A percentile compares a stretch with the other conserved stretches of the same genome.
phyloP scores from a whole-genome alignment of 1,140 invertebrate genomes.

The Eurosta solidaginis region DNA sequence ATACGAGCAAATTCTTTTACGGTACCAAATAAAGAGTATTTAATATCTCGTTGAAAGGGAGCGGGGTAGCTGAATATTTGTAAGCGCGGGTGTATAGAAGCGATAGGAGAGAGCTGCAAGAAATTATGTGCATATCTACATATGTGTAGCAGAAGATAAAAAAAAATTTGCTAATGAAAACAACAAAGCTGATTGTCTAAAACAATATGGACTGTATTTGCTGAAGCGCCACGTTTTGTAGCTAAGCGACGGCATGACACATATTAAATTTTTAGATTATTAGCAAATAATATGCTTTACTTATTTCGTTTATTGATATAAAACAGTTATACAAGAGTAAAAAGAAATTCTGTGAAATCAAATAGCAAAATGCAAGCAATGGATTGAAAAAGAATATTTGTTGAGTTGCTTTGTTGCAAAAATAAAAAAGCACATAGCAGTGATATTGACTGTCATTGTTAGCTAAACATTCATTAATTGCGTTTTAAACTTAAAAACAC shows the following conservation, averaged over 20 bases:
- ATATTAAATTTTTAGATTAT: too few relatives aligned
- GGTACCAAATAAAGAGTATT: slow-evolving; percentile 10
- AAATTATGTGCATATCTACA: neutral
- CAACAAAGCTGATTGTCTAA: slow-evolving; percentile 1
- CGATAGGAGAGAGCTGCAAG: too few relatives aligned
- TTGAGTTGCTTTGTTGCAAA: too few relatives aligned
- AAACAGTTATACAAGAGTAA: slow-evolving; percentile 2
- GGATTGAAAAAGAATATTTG: too few relatives aligned
- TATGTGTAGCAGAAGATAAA: neutral
- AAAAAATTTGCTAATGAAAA: slow-evolving; percentile 4
- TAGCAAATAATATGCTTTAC: slow-evolving; percentile 5
- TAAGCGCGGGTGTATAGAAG: neutral
- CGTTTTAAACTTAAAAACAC: too few relatives aligned
- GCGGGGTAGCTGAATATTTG: neutral
- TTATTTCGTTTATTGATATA: too few relatives aligned
- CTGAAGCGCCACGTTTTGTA: slow-evolving; percentile 12
- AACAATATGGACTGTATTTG: neutral
- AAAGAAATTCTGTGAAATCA: too few relatives aligned
- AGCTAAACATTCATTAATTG: too few relatives aligned
- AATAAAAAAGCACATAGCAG: too few relatives aligned
- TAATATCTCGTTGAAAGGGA: neutral
- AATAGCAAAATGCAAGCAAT: too few relatives aligned
- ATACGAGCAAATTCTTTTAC: slow-evolving; percentile 19
- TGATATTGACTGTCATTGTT: too few relatives aligned
- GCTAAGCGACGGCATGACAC: neutral